Percentiles rank a stretch among this genome's conserved stretches.
These are phyloP conservation scores for Trachurus trachurus DNA, from an alignment of 2,797 vertebrate species.

Conservation along the genomic window DNA sequence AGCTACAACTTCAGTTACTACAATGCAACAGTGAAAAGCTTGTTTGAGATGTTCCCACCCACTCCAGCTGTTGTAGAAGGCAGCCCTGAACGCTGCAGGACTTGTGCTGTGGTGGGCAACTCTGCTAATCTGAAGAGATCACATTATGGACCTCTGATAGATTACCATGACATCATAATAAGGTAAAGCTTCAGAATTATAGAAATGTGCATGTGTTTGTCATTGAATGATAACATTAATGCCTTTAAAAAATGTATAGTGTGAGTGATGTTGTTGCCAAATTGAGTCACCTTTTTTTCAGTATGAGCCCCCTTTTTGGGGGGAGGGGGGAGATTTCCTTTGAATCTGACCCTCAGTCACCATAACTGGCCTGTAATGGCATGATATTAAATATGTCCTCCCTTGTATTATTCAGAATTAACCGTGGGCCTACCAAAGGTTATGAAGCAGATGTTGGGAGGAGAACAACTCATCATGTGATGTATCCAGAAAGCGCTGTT, in stretches of 20 bases:
- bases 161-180: constrained; percentile 51
- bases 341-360: background rate
- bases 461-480: constrained; percentile 59
- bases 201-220: no score
- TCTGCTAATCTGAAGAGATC: constrained; percentile 58
- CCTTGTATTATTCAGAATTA: constrained; percentile 48
- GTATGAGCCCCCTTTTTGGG: no score
- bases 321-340: no score
- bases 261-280: no score
- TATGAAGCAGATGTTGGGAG: constrained; percentile 64
- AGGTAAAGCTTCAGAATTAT: constrained; percentile 40
- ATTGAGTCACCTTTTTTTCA: no score
- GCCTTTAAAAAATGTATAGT: no score
- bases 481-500: constrained; percentile 63
- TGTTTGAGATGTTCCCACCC: constrained; percentile 38
- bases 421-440: background rate
- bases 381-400: background rate
- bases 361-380: background rate
- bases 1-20: rapidly evolving
- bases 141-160: constrained; percentile 55
- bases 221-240: no score
- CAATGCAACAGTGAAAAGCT: background rate
- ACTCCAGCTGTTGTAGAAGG: background rate
- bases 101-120: constrained; percentile 72
- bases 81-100: constrained; percentile 24